These are phyloP conservation scores for Myoxocephalus aenaeus DNA, from an alignment of 2,797 vertebrate species.

Conservation along the genomic window DNA sequence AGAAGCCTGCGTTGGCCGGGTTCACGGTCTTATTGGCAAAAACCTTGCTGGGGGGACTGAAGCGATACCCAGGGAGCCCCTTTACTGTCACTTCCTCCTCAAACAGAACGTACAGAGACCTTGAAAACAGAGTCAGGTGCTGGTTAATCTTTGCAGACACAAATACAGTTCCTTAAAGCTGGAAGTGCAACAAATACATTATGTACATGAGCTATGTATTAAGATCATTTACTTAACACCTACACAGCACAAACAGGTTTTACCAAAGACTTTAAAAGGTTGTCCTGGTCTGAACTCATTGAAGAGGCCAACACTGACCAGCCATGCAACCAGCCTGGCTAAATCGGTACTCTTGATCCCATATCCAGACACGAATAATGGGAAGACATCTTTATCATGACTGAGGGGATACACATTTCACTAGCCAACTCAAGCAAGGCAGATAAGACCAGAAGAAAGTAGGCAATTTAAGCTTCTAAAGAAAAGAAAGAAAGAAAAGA, in stretches of 20 bases:
- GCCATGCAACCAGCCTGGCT: slow-evolving; percentile 19
- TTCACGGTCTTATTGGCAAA: slow-evolving; percentile 89
- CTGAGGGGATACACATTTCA: slow-evolving; percentile 10
- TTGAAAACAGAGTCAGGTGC: slow-evolving; percentile 59
- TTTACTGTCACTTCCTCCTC: slow-evolving; percentile 86
- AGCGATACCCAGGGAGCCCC: slow-evolving; percentile 89
- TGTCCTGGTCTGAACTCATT: slow-evolving; percentile 27
- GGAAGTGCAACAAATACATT: background rate
- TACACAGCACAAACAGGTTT: background rate
- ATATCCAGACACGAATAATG: slow-evolving; percentile 40
- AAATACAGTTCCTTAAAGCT: background rate
- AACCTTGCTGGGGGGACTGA: slow-evolving; percentile 85
- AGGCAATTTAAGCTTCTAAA: background rate
- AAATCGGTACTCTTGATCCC: slow-evolving; percentile 48
- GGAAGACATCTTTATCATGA: slow-evolving; percentile 19
- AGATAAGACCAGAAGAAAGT: slow-evolving; percentile 11
- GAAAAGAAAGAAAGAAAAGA: background rate
- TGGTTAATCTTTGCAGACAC: slow-evolving; percentile 20
- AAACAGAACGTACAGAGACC: slow-evolving; percentile 90
- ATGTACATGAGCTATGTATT: background rate
- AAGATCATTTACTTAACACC: slow-evolving; percentile 41
- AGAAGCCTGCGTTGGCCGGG: slow-evolving; percentile 94
- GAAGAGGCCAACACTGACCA: slow-evolving; percentile 19
- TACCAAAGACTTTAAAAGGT: background rate
- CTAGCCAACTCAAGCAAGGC: background rate